Evolutionary conservation across 1,140 invertebrate species (phyloP).

Genomic region (silkworm (Bombyx mori)): DNA sequence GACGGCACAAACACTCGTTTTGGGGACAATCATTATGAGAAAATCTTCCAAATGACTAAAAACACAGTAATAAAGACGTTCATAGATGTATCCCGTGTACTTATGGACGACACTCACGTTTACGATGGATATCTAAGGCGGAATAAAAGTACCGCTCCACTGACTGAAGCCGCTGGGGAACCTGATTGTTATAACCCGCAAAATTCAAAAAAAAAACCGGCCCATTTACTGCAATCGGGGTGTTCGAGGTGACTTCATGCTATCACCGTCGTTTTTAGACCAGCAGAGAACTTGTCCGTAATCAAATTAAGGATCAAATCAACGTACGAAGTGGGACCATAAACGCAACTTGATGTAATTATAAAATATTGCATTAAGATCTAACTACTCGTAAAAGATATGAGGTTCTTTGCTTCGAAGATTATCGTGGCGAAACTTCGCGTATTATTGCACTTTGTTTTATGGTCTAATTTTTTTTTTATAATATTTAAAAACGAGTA

Average conservation of each 20-base stretch:
- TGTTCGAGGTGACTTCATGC: slow-evolving; percentile 5
- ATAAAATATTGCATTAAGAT: not conserved
- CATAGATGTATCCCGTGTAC: slow-evolving; percentile 61
- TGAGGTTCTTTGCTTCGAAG: no score
- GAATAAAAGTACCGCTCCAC: slow-evolving; percentile 63
- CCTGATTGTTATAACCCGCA: slow-evolving; percentile 41
- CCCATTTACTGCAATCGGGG: not conserved
- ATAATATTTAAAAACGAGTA: no score
- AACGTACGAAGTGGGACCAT: not conserved
- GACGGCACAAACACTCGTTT: slow-evolving; percentile 63
- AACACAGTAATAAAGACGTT: slow-evolving; percentile 68
- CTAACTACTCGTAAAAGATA: no score
- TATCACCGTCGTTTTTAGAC: slow-evolving; percentile 4
- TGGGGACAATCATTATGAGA: slow-evolving; percentile 69
- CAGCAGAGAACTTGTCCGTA: slow-evolving; percentile 7
- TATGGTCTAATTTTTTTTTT: no score
- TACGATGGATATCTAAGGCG: slow-evolving; percentile 58
- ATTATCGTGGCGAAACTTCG: no score
- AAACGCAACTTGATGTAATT: not conserved
- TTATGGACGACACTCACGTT: slow-evolving; percentile 66
- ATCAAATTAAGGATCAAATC: slow-evolving; percentile 9
- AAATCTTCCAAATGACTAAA: slow-evolving; percentile 70
- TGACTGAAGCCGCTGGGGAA: slow-evolving; percentile 52
- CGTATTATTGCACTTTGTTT: no score
- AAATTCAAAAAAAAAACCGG: slow-evolving; percentile 16